Percentiles rank a stretch among this genome's conserved stretches.
Conservation (phyloP, 1,140 invertebrate species). For the Bicyclus anynana region DNA sequence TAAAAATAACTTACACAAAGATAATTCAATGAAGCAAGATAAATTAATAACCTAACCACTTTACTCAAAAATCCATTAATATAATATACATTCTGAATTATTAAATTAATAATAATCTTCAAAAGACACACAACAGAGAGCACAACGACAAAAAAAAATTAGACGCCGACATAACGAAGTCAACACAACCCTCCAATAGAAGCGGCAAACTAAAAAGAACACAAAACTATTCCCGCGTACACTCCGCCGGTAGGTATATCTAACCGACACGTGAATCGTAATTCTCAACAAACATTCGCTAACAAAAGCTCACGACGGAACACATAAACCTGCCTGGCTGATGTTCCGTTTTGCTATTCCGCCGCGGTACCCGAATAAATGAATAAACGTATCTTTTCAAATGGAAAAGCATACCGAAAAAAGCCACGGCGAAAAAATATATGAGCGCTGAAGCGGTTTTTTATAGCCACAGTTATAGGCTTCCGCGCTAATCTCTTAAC, state of each 20-base stretch:
- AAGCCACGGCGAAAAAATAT: slow-evolving; percentile 40
- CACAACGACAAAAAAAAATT: not conserved
- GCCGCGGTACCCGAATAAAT: slow-evolving; percentile 34
- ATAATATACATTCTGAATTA: too few species aligned
- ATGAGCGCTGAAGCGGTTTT: slow-evolving; percentile 42
- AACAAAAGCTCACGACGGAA: slow-evolving; percentile 38
- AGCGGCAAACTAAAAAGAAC: slow-evolving; percentile 18
- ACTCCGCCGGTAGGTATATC: not conserved
- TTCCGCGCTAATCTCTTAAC: slow-evolving; percentile 55
- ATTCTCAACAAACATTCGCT: slow-evolving; percentile 31
- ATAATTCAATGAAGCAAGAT: too few species aligned
- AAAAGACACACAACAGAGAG: not conserved
- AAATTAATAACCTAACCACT: too few species aligned
- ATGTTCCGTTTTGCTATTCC: slow-evolving; percentile 21
- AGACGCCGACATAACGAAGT: slow-evolving; percentile 3
- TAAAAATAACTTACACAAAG: too few species aligned
- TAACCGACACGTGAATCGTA: slow-evolving; percentile 17
- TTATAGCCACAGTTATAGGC: slow-evolving; percentile 48
- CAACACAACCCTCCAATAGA: slow-evolving; percentile 13
- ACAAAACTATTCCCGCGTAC: slow-evolving; percentile 24
- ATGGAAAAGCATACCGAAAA: slow-evolving; percentile 52
- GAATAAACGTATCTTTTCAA: slow-evolving; percentile 53
- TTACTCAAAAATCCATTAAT: too few species aligned
- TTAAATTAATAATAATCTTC: too few species aligned
- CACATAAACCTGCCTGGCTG: slow-evolving; percentile 37